phyloP scores from a whole-genome alignment of 1,140 invertebrate genomes.

The Drosophila kikkawai region DNA sequence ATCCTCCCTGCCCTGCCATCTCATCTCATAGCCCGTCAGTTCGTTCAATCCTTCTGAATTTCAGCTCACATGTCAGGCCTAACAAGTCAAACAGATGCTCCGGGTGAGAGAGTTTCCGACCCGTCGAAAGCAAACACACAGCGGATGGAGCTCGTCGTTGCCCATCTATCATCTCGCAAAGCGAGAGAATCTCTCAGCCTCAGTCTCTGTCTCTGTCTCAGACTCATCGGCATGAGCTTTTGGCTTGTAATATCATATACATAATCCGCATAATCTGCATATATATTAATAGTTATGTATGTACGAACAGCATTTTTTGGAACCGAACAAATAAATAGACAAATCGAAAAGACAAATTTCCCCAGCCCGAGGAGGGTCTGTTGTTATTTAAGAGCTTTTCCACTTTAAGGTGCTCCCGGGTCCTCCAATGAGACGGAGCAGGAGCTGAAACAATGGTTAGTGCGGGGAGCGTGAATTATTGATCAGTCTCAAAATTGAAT shows the following conservation, averaged over 20 bases:
- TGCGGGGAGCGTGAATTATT: conserved; percentile 48
- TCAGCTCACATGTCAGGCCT: conserved; percentile 39
- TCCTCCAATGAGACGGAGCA: background rate
- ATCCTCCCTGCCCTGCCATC: background rate
- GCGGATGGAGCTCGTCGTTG: conserved; percentile 18
- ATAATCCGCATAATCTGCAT: conserved; percentile 55
- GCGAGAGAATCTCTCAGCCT: conserved; percentile 9
- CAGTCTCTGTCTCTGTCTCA: background rate
- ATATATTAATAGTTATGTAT: conserved; percentile 49
- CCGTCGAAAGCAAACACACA: conserved; percentile 24
- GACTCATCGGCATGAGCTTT: conserved; percentile 11
- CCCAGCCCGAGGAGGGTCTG: background rate
- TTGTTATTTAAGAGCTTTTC: conserved; percentile 21
- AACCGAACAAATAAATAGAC: conserved; percentile 53
- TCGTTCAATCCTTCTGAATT: conserved; percentile 44
- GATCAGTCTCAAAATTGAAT: conserved; percentile 60
- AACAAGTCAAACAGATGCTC: conserved; percentile 50
- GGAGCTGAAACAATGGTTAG: conserved; percentile 41
- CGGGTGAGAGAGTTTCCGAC: conserved; percentile 31
- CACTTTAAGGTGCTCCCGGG: conserved; percentile 25
- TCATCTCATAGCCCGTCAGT: conserved; percentile 13
- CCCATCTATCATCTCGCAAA: conserved; percentile 24
- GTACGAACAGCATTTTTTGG: conserved; percentile 47
- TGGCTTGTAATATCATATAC: conserved; percentile 36
- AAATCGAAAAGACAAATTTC: conserved; percentile 45